Percentiles rank a stretch among this genome's conserved stretches.
Conservation (phyloP, 2,888 invertebrate species). For the Poecilus cupreus region DNA sequence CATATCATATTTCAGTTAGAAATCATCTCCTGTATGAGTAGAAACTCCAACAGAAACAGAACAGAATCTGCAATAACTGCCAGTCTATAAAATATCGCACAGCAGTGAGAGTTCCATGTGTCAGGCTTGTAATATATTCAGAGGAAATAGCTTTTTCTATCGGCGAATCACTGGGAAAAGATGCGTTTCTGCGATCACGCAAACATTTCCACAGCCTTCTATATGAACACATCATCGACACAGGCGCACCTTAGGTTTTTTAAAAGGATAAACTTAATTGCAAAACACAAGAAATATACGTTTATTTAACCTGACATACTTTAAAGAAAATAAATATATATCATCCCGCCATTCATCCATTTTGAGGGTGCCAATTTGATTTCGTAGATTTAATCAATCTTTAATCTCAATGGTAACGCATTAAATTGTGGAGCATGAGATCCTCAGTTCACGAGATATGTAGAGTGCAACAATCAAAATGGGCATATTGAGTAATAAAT, state of each 20-base stretch:
- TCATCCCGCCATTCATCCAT: too few species aligned
- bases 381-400: too few species aligned
- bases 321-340: too few species aligned
- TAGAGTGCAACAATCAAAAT: too few species aligned
- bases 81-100: constrained; percentile 16
- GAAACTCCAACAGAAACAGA: constrained; percentile 1
- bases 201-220: constrained; percentile 32
- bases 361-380: too few species aligned
- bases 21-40: neutral
- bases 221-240: neutral
- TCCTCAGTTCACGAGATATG: too few species aligned
- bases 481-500: too few species aligned
- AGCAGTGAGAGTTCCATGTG: constrained; percentile 18
- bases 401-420: too few species aligned
- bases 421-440: too few species aligned
- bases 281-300: too few species aligned
- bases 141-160: constrained; percentile 39
- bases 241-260: neutral
- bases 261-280: neutral
- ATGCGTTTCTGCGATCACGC: constrained; percentile 42
- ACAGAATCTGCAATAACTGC: constrained; percentile 10
- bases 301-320: too few species aligned
- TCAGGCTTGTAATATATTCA: constrained; percentile 37
- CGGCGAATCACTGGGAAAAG: constrained; percentile 40
- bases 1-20: neutral